Evolutionary conservation across 1,140 invertebrate species (phyloP).

Genomic region (Drepana arcuata): DNA sequence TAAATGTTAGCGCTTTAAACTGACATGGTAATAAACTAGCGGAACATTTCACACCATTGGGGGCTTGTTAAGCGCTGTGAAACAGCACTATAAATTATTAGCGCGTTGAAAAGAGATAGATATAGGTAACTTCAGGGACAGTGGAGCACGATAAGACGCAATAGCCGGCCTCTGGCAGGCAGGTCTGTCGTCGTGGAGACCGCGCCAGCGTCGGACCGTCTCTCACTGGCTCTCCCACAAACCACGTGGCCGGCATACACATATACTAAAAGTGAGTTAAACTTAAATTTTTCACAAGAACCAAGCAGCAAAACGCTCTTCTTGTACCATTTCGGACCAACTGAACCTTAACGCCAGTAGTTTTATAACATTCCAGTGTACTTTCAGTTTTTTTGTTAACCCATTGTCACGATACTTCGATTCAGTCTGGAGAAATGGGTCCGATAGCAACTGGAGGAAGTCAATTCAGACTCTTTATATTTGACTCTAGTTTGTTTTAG

Average conservation of each 20-base stretch:
- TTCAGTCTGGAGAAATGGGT: too few species aligned
- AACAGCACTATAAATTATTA: slow-evolving; percentile 1
- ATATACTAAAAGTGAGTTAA: slow-evolving; percentile 47
- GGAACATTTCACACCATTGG: not conserved
- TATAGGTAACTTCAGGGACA: too few species aligned
- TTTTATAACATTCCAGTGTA: too few species aligned
- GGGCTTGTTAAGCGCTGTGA: not conserved
- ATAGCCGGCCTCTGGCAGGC: slow-evolving; percentile 12
- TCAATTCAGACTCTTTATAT: too few species aligned
- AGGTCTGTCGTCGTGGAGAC: slow-evolving; percentile 47
- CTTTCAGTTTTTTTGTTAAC: too few species aligned
- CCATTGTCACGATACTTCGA: too few species aligned
- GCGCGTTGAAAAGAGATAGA: slow-evolving; percentile 12
- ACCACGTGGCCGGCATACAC: slow-evolving; percentile 53
- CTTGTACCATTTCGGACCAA: too few species aligned
- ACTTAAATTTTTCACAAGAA: too few species aligned
- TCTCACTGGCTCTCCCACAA: slow-evolving; percentile 9
- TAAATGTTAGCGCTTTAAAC: slow-evolving; percentile 3
- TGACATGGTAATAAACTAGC: not conserved
- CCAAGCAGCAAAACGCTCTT: too few species aligned
- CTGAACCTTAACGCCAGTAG: too few species aligned
- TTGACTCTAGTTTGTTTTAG: too few species aligned
- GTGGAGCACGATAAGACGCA: slow-evolving; percentile 23
- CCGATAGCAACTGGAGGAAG: too few species aligned
- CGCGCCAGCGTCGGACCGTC: slow-evolving; percentile 44